A percentile compares a stretch with the other conserved stretches of the same genome.
Evolutionary conservation across 2,113 vertebrate species (phyloP).

Genomic region (Shinisaurus crocodilurus): DNA sequence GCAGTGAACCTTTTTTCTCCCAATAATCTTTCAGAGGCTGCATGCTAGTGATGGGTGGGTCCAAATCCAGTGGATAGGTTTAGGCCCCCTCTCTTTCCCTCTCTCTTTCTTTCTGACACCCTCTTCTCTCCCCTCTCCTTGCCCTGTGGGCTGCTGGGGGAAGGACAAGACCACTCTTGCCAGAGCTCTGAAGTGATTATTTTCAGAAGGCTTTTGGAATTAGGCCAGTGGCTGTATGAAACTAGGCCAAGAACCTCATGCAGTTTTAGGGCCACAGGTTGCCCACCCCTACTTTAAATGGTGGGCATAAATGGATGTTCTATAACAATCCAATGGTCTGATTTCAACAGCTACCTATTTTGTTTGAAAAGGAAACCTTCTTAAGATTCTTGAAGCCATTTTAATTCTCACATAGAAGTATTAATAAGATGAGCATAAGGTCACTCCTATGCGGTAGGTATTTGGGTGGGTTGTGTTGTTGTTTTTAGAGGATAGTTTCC

Average conservation of each 20-base stretch:
- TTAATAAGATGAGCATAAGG: constrained; percentile 18
- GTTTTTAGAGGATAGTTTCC: constrained; percentile 23
- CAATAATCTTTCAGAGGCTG: too few relatives aligned
- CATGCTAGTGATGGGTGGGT: neutral
- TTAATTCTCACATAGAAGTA: neutral
- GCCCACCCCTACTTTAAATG: neutral
- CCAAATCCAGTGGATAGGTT: neutral
- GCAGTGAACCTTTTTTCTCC: too few relatives aligned
- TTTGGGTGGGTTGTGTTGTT: neutral
- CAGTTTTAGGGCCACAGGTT: neutral
- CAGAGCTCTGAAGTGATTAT: neutral
- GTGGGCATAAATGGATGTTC: neutral
- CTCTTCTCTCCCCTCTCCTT: neutral
- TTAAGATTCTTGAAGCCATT: neutral
- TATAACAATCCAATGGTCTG: neutral
- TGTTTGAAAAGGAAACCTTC: neutral
- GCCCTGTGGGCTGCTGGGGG: neutral
- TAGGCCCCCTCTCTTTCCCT: neutral
- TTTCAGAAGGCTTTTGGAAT: neutral
- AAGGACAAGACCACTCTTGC: neutral
- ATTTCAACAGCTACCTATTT: neutral
- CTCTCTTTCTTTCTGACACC: neutral
- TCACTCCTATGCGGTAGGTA: neutral
- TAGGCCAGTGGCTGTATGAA: neutral
- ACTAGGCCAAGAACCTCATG: neutral